Conservation (phyloP, 2,797 vertebrate genomes). For the Glyptemys insculpta region DNA sequence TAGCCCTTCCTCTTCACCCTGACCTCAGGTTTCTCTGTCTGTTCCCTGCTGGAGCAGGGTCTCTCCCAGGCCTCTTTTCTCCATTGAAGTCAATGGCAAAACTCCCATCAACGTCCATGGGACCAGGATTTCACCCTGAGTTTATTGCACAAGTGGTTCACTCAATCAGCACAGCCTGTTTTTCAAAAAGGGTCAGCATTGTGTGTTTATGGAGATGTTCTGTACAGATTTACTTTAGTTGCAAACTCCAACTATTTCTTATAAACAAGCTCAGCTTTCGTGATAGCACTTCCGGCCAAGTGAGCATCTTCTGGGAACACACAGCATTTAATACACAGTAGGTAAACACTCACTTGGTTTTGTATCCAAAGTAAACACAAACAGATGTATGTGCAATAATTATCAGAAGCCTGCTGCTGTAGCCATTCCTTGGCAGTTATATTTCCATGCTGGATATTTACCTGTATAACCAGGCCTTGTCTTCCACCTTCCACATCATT, state of each 20-base stretch:
- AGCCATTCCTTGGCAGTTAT: not conserved
- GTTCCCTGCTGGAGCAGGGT: not conserved
- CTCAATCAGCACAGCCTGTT: not conserved
- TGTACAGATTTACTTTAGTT: not conserved
- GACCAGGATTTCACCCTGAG: not conserved
- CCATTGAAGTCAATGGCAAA: not conserved
- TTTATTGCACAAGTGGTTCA: not conserved
- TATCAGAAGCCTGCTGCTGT: not conserved
- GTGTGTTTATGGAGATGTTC: not conserved
- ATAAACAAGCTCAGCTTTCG: not conserved
- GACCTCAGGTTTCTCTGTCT: not conserved
- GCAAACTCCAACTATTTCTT: not conserved
- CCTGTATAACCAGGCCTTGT: rapidly evolving
- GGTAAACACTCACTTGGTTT: rapidly evolving
- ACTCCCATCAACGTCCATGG: not conserved
- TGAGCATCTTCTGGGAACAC: not conserved
- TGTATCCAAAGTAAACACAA: not conserved
- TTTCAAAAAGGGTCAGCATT: not conserved
- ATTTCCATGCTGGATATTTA: not conserved
- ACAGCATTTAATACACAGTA: rapidly evolving
- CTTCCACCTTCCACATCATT: not conserved
- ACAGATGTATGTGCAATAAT: not conserved
- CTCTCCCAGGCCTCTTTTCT: not conserved
- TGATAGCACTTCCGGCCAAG: not conserved
- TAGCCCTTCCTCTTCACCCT: not conserved